These are phyloP conservation scores for Siphamia tubifer DNA, from an alignment of 2,113 vertebrate genomes.

Conservation along the genomic window DNA sequence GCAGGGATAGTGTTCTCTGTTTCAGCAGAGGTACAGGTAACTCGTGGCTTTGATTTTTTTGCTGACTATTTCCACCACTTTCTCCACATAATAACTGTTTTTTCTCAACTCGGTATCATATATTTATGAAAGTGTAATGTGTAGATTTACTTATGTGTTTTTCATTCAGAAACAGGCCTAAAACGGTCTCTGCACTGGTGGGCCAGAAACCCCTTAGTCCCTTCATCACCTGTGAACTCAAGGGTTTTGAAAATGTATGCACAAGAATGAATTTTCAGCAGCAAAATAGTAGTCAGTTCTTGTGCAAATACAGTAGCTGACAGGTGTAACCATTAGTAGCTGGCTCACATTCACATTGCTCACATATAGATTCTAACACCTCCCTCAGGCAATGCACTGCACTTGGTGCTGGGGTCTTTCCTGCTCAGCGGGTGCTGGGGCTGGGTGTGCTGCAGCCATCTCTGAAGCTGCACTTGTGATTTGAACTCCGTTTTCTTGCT, in stretches of 20 bases:
- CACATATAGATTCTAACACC: background rate
- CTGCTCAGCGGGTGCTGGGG: background rate
- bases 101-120: background rate
- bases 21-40: background rate
- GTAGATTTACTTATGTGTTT: background rate
- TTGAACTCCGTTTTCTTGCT: background rate
- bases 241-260: background rate
- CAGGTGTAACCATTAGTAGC: background rate
- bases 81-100: background rate
- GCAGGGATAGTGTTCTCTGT: slow-evolving; percentile 3
- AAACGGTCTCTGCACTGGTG: background rate
- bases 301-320: background rate
- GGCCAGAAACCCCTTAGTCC: background rate
- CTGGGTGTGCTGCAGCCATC: background rate
- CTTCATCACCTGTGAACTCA: background rate
- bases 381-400: slow-evolving; percentile 4
- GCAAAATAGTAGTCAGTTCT: background rate
- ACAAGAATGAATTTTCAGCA: background rate
- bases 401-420: background rate
- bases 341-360: background rate
- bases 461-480: background rate
- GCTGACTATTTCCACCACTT: slow-evolving; percentile 3
- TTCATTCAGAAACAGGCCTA: too few relatives aligned
- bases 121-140: too few relatives aligned
- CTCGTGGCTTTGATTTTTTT: background rate